Percentiles rank a stretch among this genome's conserved stretches.
Conservation (phyloP, 2,888 invertebrate species). For the Pollenia griseotomentosa region DNA sequence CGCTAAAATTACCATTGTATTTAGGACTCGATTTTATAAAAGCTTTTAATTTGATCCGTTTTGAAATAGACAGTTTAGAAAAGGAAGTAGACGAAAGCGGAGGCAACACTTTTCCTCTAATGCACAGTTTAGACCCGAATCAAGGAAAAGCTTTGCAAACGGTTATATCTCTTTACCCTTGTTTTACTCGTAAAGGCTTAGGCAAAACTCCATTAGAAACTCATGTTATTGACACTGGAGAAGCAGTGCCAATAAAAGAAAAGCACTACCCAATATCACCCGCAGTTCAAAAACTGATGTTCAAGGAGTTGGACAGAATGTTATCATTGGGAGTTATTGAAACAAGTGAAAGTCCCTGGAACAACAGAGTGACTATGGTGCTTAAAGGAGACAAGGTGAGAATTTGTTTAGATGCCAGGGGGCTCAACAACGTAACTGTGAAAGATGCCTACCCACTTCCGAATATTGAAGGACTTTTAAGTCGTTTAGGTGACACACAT, state of each 20-base stretch:
- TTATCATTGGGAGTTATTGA: not conserved
- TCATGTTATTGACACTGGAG: slow-evolving; percentile 2
- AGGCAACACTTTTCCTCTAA: not conserved
- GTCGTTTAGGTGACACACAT: no score
- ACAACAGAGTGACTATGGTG: no score
- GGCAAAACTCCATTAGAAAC: not conserved
- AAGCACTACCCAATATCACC: not conserved
- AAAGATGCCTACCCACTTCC: not conserved
- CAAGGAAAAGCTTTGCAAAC: no score
- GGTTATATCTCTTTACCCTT: not conserved
- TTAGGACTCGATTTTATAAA: slow-evolving; percentile 4
- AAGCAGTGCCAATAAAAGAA: not conserved
- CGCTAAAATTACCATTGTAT: not conserved
- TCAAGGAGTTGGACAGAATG: not conserved
- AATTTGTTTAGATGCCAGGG: no score
- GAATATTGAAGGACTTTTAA: no score
- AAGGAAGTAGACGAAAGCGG: not conserved
- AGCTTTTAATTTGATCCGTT: not conserved
- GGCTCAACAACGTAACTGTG: not conserved
- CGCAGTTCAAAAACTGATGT: no score
- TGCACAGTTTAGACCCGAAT: not conserved
- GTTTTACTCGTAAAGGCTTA: not conserved
- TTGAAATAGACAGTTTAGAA: not conserved
- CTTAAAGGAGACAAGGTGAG: no score
- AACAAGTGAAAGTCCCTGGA: not conserved